Evolutionary conservation across 2,888 invertebrate genomes (phyloP), one percentile per base, ranked within the genome.

Genomic region (Mimas tiliae): DNA sequence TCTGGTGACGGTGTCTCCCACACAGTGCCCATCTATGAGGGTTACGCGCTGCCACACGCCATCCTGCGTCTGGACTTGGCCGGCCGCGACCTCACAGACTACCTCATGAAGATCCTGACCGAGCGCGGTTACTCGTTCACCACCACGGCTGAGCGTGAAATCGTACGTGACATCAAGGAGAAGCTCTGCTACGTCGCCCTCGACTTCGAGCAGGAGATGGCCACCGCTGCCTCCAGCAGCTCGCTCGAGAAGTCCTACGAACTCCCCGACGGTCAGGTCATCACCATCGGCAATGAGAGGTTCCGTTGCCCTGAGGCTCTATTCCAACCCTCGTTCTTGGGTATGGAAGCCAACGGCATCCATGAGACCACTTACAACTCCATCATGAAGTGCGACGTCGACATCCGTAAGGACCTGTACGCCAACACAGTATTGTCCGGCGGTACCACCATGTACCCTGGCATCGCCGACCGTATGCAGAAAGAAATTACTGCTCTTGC

Each of bases 361-460:
- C 97, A 97, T 88, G 97, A 98, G 89, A 97, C 97, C 82, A 97
- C 97, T 47, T 99, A 98, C 96, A 98, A 98, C 94, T 98, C 98
- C 66, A 98, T 98, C 96, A 98, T 98, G 98, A 98, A 98, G 95
- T 98, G 98, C 94, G 98, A 98, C 92, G 98, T 98, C 67, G 98
- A 98, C 89, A 98, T 98, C 95, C 96, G 98, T 96, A 98, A 98
- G 95, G 98, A 98, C 94, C 93, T 98, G 94, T 98, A 98, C 94
- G 98, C 98, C 95, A 98, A 98, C 95, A 98, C 98, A 79, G 98
- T 98, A 65, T 94, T 98, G 80, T 98, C 98, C 70, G 98, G 98
- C 70, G 98, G 98, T 91, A 98, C 98, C 94, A 98, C 98, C 85
- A 98, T 98, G 98, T 98, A 98, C 94, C 98, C 98, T 67, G 98